Percentiles rank a stretch among this genome's conserved stretches.
Evolutionary conservation across 2,888 invertebrate genomes (phyloP).

Genomic region (Protonemura montana): DNA sequence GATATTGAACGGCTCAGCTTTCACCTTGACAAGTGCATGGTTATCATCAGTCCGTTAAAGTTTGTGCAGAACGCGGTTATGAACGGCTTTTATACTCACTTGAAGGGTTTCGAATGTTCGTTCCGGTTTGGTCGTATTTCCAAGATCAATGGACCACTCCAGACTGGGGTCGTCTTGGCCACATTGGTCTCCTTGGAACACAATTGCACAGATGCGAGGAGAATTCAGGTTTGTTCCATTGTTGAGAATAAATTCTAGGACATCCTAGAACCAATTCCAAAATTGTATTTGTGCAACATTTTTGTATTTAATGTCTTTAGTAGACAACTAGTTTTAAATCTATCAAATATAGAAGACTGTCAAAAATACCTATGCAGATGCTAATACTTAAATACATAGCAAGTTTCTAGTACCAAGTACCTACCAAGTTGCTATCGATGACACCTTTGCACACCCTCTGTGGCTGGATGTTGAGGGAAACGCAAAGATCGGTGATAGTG

Average conservation of each 20-base stretch:
- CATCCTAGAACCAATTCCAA: constrained; percentile 20
- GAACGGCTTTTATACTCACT: background rate
- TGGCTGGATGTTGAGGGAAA: constrained; percentile 65
- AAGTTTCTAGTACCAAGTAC: constrained; percentile 51
- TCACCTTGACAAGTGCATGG: background rate
- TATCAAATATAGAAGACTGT: too few relatives aligned
- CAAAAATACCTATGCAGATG: too few relatives aligned
- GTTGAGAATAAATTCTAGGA: constrained; percentile 1
- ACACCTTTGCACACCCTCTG: constrained; percentile 69
- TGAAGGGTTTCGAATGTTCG: background rate
- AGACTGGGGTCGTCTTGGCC: constrained; percentile 59
- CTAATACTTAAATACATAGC: too few relatives aligned
- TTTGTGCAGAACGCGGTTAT: too few relatives aligned
- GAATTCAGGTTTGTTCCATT: constrained; percentile 61
- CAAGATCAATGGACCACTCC: constrained; percentile 61
- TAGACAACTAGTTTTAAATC: too few relatives aligned
- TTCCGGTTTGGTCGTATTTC: constrained; percentile 47
- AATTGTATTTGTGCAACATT: too few relatives aligned
- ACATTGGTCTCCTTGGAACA: constrained; percentile 64
- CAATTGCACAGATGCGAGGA: constrained; percentile 65
- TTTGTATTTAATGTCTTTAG: too few relatives aligned
- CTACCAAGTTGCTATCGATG: constrained; percentile 68
- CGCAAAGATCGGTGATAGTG: constrained; percentile 64
- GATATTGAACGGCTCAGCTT: constrained; percentile 56
- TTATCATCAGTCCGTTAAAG: background rate